Conservation (phyloP, 2,113 vertebrate genomes). For the Pogonocichla stellata region DNA sequence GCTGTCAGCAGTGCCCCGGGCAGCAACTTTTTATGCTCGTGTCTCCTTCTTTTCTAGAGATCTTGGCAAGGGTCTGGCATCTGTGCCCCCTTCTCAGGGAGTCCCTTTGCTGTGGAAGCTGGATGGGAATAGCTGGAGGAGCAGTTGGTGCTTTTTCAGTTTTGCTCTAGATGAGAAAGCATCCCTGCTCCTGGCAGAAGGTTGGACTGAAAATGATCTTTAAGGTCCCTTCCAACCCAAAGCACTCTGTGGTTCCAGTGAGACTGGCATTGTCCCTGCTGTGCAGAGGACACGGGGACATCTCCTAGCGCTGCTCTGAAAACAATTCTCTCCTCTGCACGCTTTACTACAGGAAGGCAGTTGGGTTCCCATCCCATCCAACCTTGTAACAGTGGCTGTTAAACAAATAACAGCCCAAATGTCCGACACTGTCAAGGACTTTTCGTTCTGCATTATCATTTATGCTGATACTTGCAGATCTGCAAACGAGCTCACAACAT, state of each 20-base stretch:
- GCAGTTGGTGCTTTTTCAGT: neutral
- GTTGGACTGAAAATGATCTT: neutral
- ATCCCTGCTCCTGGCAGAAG: neutral
- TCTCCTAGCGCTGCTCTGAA: neutral
- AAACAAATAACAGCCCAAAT: neutral
- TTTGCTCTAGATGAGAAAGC: neutral
- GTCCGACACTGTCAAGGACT: constrained; percentile 21
- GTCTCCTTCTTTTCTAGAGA: neutral
- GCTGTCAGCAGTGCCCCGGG: neutral
- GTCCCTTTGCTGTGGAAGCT: neutral
- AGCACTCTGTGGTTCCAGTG: neutral
- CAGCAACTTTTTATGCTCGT: neutral
- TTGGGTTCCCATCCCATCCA: neutral
- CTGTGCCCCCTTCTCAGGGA: neutral
- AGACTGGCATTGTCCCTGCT: fast-evolving
- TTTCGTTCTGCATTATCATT: constrained; percentile 47
- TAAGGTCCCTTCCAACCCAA: neutral
- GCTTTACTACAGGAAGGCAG: neutral
- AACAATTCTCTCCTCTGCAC: neutral
- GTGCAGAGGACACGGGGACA: fast-evolving
- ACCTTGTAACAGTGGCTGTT: neutral
- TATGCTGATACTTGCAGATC: constrained; percentile 59
- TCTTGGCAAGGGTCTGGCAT: neutral
- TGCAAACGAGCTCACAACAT: neutral
- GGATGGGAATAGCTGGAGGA: neutral